Percentiles rank a stretch among this genome's conserved stretches.
phyloP scores from a whole-genome alignment of 2,888 invertebrate genomes.

The Aethes cnicana region DNA sequence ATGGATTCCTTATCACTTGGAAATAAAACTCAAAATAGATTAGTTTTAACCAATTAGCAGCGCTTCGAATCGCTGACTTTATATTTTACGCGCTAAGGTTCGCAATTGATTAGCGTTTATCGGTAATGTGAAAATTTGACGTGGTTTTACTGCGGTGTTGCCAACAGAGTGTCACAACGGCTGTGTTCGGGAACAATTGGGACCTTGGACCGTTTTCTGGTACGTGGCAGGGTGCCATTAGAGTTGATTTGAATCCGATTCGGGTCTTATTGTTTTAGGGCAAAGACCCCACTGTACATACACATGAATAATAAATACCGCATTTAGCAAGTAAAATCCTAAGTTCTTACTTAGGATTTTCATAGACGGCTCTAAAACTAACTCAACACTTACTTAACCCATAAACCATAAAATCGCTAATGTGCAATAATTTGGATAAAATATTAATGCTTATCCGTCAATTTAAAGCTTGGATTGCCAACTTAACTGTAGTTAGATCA shows the following conservation, averaged over 20 bases:
- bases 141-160: slow-evolving; percentile 5
- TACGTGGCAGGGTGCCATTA: slow-evolving; percentile 19
- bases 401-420: too few relatives aligned
- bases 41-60: background rate
- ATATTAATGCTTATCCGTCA: too few relatives aligned
- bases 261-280: slow-evolving; percentile 1
- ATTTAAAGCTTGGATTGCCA: too few relatives aligned
- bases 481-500: too few relatives aligned
- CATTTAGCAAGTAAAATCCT: too few relatives aligned
- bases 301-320: too few relatives aligned
- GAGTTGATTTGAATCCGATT: slow-evolving; percentile 11
- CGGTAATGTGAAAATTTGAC: background rate
- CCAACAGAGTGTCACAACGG: slow-evolving; percentile 23
- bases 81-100: background rate
- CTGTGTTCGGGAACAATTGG: slow-evolving; percentile 12
- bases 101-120: background rate
- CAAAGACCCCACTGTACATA: slow-evolving; percentile 8
- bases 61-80: background rate
- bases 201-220: slow-evolving; percentile 15
- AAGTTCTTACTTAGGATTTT: too few relatives aligned
- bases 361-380: too few relatives aligned
- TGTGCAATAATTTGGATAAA: too few relatives aligned
- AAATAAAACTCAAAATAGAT: background rate
- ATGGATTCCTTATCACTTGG: background rate
- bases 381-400: too few relatives aligned